These are phyloP conservation scores for Lepidonotus clava DNA, from an alignment of 2,888 invertebrate genomes.

Conservation along the genomic window DNA sequence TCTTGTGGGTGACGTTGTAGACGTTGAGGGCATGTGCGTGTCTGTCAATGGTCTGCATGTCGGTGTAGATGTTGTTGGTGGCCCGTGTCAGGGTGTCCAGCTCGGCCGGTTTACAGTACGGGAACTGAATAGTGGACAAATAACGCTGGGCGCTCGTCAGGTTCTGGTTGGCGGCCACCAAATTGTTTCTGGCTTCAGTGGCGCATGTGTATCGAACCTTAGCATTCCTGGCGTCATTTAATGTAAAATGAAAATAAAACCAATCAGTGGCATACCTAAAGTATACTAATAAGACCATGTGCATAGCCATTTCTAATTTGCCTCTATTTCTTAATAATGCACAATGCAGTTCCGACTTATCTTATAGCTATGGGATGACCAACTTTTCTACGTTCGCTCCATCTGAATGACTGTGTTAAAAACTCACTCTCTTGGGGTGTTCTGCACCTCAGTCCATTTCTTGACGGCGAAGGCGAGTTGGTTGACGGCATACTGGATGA, in stretches of 20 bases:
- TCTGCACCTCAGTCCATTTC: slow-evolving; percentile 81
- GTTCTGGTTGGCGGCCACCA: slow-evolving; percentile 83
- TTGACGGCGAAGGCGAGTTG: slow-evolving; percentile 81
- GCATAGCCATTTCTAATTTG: too few species aligned
- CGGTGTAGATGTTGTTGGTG: slow-evolving; percentile 82
- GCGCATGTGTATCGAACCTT: slow-evolving; percentile 81
- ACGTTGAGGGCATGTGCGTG: slow-evolving; percentile 80
- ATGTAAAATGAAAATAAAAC: too few species aligned
- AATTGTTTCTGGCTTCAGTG: slow-evolving; percentile 82
- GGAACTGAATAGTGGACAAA: slow-evolving; percentile 82
- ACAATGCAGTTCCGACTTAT: too few species aligned
- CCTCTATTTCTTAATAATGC: too few species aligned
- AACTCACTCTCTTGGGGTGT: slow-evolving; percentile 77
- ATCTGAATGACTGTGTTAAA: too few species aligned
- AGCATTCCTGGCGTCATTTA: slow-evolving; percentile 80
- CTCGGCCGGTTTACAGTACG: slow-evolving; percentile 82
- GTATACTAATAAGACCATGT: too few species aligned
- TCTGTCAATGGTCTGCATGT: slow-evolving; percentile 81
- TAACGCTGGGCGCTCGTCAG: slow-evolving; percentile 82
- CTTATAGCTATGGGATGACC: too few species aligned
- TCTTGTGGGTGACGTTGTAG: slow-evolving; percentile 81
- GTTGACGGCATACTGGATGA: slow-evolving; percentile 82
- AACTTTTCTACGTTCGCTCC: too few species aligned
- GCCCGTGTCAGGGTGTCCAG: slow-evolving; percentile 81
- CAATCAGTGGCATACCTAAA: too few species aligned